Conservation (phyloP, 2,113 vertebrate species). For the Sprattus sprattus region DNA sequence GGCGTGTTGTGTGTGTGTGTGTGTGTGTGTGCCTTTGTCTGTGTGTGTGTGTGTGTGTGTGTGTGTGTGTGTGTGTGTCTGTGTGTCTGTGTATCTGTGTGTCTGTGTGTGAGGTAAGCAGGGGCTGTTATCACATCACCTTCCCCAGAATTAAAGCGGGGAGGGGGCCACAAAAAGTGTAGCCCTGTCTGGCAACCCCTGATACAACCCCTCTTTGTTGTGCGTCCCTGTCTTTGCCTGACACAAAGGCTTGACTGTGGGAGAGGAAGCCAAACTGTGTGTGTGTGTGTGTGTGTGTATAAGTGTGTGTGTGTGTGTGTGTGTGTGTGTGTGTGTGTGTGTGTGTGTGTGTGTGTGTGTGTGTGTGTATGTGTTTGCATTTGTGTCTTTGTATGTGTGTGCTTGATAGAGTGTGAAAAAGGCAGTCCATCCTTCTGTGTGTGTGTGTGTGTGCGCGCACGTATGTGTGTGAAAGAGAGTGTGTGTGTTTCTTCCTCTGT, state of each 20-base stretch:
- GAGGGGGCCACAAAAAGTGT: constrained; percentile 39
- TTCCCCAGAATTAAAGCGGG: constrained; percentile 35
- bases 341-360: constrained; percentile 17
- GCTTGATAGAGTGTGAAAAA: neutral
- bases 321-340: neutral
- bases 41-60: neutral
- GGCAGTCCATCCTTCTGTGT: neutral
- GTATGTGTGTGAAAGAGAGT: neutral
- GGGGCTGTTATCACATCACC: constrained; percentile 44
- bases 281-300: constrained; percentile 31
- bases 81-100: neutral
- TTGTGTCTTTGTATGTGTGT: neutral
- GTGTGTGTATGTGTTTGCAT: constrained; percentile 30
- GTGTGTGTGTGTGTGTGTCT: neutral
- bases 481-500: neutral
- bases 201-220: constrained; percentile 50
- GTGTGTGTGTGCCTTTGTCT: neutral
- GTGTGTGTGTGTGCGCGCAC: neutral
- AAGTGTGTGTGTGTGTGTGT: neutral
- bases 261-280: constrained; percentile 21
- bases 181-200: constrained; percentile 38
- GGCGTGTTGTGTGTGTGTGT: neutral
- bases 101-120: neutral
- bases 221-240: constrained; percentile 33
- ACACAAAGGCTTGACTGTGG: constrained; percentile 42